phyloP scores from a whole-genome alignment of 2,113 vertebrate genomes.

The Hyla sarda region DNA sequence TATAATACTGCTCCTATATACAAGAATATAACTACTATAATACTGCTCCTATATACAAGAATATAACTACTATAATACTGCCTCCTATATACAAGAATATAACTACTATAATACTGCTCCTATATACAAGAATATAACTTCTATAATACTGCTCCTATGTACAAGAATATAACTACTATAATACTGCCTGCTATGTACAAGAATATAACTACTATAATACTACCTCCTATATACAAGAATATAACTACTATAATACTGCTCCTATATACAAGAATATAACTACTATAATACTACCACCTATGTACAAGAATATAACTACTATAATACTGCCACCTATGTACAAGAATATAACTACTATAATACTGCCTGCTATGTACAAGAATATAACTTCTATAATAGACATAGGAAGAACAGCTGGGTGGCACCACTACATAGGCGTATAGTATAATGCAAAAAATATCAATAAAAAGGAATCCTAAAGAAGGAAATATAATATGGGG shows the following conservation, averaged over 20 bases:
- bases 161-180: slow-evolving; percentile 3
- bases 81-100: not conserved
- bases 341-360: no score
- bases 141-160: not conserved
- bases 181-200: not conserved
- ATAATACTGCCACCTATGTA: not conserved
- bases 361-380: no score
- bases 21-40: slow-evolving; percentile 24
- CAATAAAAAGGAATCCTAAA: no score
- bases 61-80: slow-evolving; percentile 25
- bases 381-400: no score
- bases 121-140: slow-evolving; percentile 1
- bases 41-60: slow-evolving; percentile 5
- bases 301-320: not conserved
- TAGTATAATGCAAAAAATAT: no score
- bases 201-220: slow-evolving; percentile 6
- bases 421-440: no score
- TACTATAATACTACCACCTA: not conserved
- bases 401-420: no score
- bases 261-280: slow-evolving; percentile 16
- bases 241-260: slow-evolving; percentile 15
- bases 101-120: slow-evolving; percentile 6
- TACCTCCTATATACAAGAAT: not conserved
- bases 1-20: slow-evolving; percentile 9
- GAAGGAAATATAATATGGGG: no score